Evolutionary conservation across 1,140 invertebrate genomes (phyloP), one percentile per base, ranked within the genome.

Genomic region (Helicoverpa zea): DNA sequence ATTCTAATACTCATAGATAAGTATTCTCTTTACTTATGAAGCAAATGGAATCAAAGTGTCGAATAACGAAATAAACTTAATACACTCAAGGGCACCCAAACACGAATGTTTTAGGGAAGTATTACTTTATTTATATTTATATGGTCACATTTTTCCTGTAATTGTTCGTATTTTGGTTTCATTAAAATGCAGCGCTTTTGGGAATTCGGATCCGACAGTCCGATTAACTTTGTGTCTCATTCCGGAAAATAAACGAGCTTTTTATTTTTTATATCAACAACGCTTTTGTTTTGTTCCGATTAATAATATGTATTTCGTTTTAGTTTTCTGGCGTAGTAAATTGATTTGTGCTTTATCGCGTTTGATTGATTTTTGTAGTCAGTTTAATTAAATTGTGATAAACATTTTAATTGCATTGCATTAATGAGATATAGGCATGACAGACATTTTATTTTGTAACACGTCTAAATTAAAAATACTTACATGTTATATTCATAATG

Each of bases 141-240:
- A 35, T 35, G 35, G 7, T 7, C 35, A 7, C 35, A 35, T 35
- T 35, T 35, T 35, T 35, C 35, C 35, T 35, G 52, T 4, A 54
- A 54, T 4, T 35, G 35, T 35, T 35, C 35, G n/a, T 16, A 73
- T 30, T 73, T 10, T n/a, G 12, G 16, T 56, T 73, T 54, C 23
- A 56, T 73, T 73, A 73, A 74, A 74, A 74, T 14, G 35, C 23
- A 47, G 54, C 30, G 13, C 56, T 74, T 59, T 58, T 9, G 23
- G 72, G n/a, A 74, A 74, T 74, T 74, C 9, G 14, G 54, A 16
- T 51, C 18, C 56, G 52, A 43, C 30, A 54, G 30, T 68, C 47
- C 47, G 64, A 68, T 68, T 68, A 68, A 68, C 43, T 68, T 51
- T 9, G n/a, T 51, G 47, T 68, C 47, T 68, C 43, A 51, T 68